Conservation (phyloP, 2,888 invertebrate species). For the Tanypteryx hageni region DNA sequence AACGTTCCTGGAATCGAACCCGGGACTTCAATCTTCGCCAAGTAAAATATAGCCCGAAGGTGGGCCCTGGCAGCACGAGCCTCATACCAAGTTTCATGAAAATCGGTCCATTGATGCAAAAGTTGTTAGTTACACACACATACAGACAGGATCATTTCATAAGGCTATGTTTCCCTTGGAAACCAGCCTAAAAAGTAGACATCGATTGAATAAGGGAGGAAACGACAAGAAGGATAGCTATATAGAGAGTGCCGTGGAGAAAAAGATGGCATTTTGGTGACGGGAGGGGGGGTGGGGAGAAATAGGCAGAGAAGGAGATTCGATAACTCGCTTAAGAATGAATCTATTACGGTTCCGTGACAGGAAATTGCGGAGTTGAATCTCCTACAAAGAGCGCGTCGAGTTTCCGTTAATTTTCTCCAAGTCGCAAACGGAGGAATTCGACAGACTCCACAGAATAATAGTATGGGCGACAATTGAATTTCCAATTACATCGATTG, state of each 20-base stretch:
- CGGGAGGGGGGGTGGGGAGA: neutral
- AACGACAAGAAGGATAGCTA: neutral
- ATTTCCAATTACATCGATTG: neutral
- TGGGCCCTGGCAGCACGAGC: too few relatives aligned
- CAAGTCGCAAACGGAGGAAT: neutral
- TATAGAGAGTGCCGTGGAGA: neutral
- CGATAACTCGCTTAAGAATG: neutral
- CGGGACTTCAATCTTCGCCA: too few relatives aligned
- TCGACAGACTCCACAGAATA: neutral
- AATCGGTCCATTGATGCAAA: too few relatives aligned
- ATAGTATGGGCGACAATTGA: neutral
- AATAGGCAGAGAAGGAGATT: neutral
- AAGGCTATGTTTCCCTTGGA: too few relatives aligned
- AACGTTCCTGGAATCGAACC: too few relatives aligned
- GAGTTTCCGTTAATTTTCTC: constrained; percentile 4
- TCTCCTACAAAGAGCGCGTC: neutral
- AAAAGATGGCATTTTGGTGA: neutral
- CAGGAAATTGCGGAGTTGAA: constrained; percentile 2
- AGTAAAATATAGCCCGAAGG: too few relatives aligned
- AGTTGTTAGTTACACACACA: too few relatives aligned
- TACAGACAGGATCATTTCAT: too few relatives aligned
- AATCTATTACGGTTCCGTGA: constrained; percentile 5
- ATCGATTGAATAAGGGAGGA: neutral
- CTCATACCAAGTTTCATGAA: too few relatives aligned
- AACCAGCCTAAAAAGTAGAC: too few relatives aligned